phyloP scores from a whole-genome alignment of 2,797 vertebrate species.

The Jordanella pulchra region DNA sequence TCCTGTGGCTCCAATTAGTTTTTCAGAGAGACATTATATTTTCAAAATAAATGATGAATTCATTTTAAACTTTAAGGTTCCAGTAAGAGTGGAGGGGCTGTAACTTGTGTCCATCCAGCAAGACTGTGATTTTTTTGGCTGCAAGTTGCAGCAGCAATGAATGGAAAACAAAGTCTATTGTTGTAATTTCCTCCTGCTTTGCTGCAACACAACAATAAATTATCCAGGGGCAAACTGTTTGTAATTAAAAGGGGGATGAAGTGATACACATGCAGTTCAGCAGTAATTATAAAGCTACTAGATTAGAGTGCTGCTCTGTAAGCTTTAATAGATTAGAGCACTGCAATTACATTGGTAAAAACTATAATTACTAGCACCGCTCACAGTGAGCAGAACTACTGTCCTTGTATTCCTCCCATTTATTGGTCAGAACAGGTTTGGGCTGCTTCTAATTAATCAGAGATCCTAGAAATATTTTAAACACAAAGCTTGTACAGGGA shows the following conservation, averaged over 20 bases:
- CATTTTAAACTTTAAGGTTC: not conserved
- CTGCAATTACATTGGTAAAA: slow-evolving; percentile 69
- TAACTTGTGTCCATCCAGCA: no score
- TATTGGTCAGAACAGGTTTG: slow-evolving; percentile 11
- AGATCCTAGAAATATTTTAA: not conserved
- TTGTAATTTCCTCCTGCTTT: slow-evolving; percentile 22
- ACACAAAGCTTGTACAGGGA: not conserved
- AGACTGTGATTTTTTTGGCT: not conserved
- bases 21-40: not conserved
- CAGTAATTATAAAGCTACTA: slow-evolving; percentile 81
- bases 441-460: not conserved
- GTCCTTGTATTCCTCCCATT: not conserved
- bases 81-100: not conserved
- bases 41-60: not conserved
- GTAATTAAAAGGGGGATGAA: slow-evolving; percentile 77
- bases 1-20: not conserved
- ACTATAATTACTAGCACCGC: slow-evolving; percentile 67
- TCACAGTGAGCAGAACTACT: slow-evolving; percentile 46
- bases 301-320: slow-evolving; percentile 74
- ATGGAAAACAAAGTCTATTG: slow-evolving; percentile 29
- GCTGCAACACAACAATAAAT: slow-evolving; percentile 76
- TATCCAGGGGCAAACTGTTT: slow-evolving; percentile 73
- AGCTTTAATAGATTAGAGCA: slow-evolving; percentile 67
- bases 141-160: not conserved
- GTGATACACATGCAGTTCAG: slow-evolving; percentile 67